These are phyloP conservation scores for Sycophila texana DNA, from an alignment of 2,888 invertebrate species.

Conservation along the genomic window DNA sequence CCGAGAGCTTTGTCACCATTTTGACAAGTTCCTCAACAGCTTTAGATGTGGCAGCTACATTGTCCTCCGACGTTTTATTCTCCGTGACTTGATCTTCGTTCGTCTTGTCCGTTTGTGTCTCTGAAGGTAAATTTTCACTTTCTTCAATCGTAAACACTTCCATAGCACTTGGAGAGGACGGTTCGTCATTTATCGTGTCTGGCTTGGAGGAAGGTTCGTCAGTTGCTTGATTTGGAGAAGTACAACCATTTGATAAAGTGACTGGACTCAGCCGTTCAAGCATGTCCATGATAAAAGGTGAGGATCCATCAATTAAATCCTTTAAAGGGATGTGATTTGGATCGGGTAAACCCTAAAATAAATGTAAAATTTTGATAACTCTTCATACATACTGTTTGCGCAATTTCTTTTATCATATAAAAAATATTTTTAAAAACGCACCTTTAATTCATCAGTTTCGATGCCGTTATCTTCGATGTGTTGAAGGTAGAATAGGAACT, in stretches of 20 bases:
- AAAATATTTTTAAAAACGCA: neutral
- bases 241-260: conserved; percentile 53
- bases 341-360: conserved; percentile 57
- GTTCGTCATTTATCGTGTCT: neutral
- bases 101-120: neutral
- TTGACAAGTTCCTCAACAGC: conserved; percentile 62
- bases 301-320: conserved; percentile 67
- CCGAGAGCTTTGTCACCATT: conserved; percentile 61
- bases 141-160: neutral
- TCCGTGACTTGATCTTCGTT: neutral
- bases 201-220: neutral
- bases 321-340: conserved; percentile 64
- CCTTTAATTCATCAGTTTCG: conserved; percentile 61
- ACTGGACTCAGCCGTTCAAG: conserved; percentile 56
- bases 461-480: conserved; percentile 66
- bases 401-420: neutral
- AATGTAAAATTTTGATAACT: neutral
- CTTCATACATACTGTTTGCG: too few species aligned
- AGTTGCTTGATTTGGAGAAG: neutral
- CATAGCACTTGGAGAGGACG: neutral
- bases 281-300: conserved; percentile 65
- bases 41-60: conserved; percentile 51
- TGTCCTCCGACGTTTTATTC: conserved; percentile 8
- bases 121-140: neutral
- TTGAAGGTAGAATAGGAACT: conserved; percentile 68